These are phyloP conservation scores for Phainopepla nitens DNA, from an alignment of 2,113 vertebrate genomes.

Conservation along the genomic window DNA sequence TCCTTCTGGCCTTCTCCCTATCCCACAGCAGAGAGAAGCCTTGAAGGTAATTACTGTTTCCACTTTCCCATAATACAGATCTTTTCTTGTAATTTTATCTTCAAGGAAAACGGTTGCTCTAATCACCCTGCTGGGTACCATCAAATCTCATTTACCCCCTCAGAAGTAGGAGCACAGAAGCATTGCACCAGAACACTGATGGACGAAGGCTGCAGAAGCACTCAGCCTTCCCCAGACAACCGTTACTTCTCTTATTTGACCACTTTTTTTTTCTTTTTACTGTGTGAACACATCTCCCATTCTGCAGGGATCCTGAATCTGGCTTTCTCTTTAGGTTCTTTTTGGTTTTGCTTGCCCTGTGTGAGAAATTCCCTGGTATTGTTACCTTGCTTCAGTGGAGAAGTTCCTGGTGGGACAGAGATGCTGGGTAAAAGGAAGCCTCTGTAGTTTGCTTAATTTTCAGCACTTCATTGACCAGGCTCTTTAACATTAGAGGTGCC, in stretches of 20 bases:
- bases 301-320: neutral
- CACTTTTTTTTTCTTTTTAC: fast-evolving
- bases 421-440: neutral
- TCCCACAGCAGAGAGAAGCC: neutral
- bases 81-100: neutral
- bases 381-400: neutral
- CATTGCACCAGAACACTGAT: neutral
- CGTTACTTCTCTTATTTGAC: neutral
- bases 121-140: neutral
- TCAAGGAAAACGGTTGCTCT: neutral
- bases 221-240: neutral
- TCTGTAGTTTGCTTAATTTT: neutral
- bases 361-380: neutral
- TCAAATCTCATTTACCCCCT: neutral
- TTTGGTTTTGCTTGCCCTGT: neutral
- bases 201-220: fast-evolving
- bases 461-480: neutral
- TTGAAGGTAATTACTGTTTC: neutral
- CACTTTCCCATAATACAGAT: neutral
- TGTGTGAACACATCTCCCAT: neutral
- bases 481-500: neutral
- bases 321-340: neutral
- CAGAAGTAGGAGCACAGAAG: neutral
- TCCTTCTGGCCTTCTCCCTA: neutral
- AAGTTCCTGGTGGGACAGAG: neutral